Base-by-base conservation (phyloP, 1,140 invertebrate species). In the Eueides isabella region DNA sequence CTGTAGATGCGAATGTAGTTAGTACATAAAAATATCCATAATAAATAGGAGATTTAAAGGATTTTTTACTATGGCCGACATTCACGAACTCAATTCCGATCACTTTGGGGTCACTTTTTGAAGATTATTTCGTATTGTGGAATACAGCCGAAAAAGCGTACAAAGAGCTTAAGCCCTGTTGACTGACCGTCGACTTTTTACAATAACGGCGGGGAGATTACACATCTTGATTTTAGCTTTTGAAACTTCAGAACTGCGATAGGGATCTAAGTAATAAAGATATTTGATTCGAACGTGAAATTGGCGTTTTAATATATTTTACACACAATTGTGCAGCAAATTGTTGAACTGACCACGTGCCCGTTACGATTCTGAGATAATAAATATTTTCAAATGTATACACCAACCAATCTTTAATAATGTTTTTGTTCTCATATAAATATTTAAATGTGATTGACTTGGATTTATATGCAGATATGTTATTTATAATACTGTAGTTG, bases 51-150 rank as follows among this genome's bases (percentile, higher is more conserved):
- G 85, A 85, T 88, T 87, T 86, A 67, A 79, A 75, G 70, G 64
- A 81, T 84, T 88, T 90, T 92, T 92, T 92, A 84, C 80, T 71
- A 76, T 81, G 77, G 81, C 67, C 78, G 66, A 69, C 76, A 85
- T 87, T 87, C 75, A 85, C 73, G 48, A 72, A 68, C 78, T 83
- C 83, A 81, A 85, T 84, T 76, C 82, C 76, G 74, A 87, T 83
- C 80, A 86, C 89, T 92, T 91, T 91, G 89, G 91, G 91, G 91
- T 92, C 91, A 92, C 85, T 92, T 92, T 92, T 91, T 91, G 91
- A 86, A 87, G 91, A 91, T 91, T 89, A 91, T 85, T 84, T 76
- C 75, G 72, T 76, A 89, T 92, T 92, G 91, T 92, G 74, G 80
- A 76, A 69, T 76, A 71, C 75, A 88, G 85, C 87, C 88, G 85